Evolutionary conservation across 2,888 invertebrate species (phyloP).

Genomic region (Erebia palarica): DNA sequence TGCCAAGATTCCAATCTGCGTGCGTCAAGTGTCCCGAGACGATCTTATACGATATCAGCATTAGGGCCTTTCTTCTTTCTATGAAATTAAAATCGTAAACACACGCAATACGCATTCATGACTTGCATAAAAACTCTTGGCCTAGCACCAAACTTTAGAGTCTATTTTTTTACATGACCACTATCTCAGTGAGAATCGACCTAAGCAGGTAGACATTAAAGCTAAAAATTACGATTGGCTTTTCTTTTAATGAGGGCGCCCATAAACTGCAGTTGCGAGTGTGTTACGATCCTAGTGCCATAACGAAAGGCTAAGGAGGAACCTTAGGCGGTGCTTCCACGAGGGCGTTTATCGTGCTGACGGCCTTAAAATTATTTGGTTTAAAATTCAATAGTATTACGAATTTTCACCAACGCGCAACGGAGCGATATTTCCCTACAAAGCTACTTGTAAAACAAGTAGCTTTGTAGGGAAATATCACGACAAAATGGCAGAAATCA

Average conservation of each 20-base stretch:
- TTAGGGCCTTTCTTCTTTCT: conserved; percentile 47
- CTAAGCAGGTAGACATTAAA: no score
- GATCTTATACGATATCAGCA: conserved; percentile 21
- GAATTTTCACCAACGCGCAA: no score
- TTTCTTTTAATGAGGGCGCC: no score
- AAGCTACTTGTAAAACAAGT: no score
- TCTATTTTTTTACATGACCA: no score
- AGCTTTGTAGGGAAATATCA: no score
- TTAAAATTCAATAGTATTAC: no score
- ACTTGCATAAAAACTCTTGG: neutral
- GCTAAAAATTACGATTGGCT: no score
- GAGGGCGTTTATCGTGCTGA: conserved; percentile 9
- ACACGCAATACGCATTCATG: neutral
- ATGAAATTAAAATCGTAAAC: conserved; percentile 10
- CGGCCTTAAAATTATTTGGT: neutral
- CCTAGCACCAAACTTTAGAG: neutral
- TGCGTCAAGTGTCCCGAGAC: conserved; percentile 24
- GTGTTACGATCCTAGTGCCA: neutral
- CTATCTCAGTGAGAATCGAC: no score
- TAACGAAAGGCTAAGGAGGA: conserved; percentile 3
- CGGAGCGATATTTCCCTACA: no score
- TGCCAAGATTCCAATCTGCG: conserved; percentile 20
- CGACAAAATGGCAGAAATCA: no score
- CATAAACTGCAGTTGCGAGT: neutral
- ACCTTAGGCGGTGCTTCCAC: neutral